Base-by-base conservation (phyloP, 2,797 vertebrate genomes). In the Rhodeus uyekii region DNA sequence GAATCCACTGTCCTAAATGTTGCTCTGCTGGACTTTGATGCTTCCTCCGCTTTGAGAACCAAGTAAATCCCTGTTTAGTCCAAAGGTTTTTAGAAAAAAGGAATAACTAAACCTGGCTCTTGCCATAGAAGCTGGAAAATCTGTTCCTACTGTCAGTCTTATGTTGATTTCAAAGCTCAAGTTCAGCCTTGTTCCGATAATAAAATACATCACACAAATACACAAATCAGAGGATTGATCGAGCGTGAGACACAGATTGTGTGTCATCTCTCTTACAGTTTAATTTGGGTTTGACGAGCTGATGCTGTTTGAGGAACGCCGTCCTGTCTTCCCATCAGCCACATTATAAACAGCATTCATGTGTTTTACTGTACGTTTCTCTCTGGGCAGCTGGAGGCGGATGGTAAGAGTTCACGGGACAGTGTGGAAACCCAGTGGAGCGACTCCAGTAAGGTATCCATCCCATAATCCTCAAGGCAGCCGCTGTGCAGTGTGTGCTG, bases 391-490 rank as follows among this genome's bases (percentile, higher is more conserved):
- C 80, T 87, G 38, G 86, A 80, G 22, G 83, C 86, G 90, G 82
- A 74, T 9, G 88, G 77, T 90, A 89, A 91, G 85, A 86, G 83
- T 72, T 87, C 87, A 24, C 87, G 74, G 87, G 89, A 90, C 80
- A 86, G 14, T 87, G 77, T 86, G 38, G 80, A 87, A 80, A 19
- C 53, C 87, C 87, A 81, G 29, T 85, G 89, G 84, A 73, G 86
- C 77, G 84, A 87, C 85, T 68, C 84, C 74, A 81, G 78, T 79
- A 84, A 94, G 93, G 92, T 94, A 94, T 89, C 86, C 38, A 80
- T 69, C 74, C 27, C 50, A 7, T 80, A 50, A 68, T 61, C 76
- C 81, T 76, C 63, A 38, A 14, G 1, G 63, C 61, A 78, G 76
- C 27, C n/a, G n/a, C 27, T 84, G 3, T 55, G 32, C 19, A 60